Conservation (phyloP, 2,797 vertebrate species). For the Brachyrhaphis roseni region DNA sequence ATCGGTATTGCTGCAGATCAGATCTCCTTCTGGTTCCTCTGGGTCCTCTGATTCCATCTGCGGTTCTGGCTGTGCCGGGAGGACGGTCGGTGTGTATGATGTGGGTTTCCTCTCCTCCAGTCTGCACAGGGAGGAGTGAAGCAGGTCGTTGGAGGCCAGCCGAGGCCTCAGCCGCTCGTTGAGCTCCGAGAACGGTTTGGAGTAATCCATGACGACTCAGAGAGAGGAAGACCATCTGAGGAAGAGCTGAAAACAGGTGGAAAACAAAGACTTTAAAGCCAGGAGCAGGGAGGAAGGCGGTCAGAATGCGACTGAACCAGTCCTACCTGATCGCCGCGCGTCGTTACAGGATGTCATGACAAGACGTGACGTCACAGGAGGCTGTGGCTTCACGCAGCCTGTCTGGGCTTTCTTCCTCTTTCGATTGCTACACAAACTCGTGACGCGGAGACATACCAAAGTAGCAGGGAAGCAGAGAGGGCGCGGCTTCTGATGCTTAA, state of each 20-base stretch:
- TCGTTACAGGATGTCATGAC: slow-evolving; percentile 35
- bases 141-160: slow-evolving; percentile 33
- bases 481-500: slow-evolving; percentile 20
- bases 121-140: slow-evolving; percentile 55
- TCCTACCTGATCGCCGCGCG: slow-evolving; percentile 69
- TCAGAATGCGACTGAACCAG: slow-evolving; percentile 71
- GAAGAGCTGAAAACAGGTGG: not conserved
- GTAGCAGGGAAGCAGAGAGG: slow-evolving; percentile 27
- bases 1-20: not conserved
- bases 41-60: slow-evolving; percentile 7
- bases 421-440: slow-evolving; percentile 25
- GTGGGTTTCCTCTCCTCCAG: slow-evolving; percentile 42
- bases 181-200: slow-evolving; percentile 65
- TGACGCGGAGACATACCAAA: slow-evolving; percentile 53
- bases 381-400: slow-evolving; percentile 36
- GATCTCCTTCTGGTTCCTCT: slow-evolving; percentile 21
- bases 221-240: slow-evolving; percentile 7
- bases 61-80: slow-evolving; percentile 22
- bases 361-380: slow-evolving; percentile 62
- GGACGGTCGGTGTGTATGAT: not conserved
- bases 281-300: slow-evolving; percentile 23
- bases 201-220: slow-evolving; percentile 55
- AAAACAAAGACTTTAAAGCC: slow-evolving; percentile 13
- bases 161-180: slow-evolving; percentile 68
- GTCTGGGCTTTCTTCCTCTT: slow-evolving; percentile 45